These are phyloP conservation scores for Danio kyathit DNA, from an alignment of 2,797 vertebrate genomes.

Conservation along the genomic window DNA sequence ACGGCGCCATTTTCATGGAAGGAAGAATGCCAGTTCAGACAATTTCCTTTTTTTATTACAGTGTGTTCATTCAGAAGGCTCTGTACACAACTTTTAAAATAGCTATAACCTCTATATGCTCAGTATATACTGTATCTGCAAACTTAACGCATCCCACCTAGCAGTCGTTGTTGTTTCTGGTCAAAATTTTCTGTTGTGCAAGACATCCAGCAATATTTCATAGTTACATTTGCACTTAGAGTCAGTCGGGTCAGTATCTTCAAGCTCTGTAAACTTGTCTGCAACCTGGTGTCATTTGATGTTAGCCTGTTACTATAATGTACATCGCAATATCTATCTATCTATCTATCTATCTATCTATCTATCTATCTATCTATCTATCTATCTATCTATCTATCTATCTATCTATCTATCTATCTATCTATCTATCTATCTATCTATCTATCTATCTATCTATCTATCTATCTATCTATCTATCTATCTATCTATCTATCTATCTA, in stretches of 20 bases:
- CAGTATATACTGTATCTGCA: slow-evolving; percentile 35
- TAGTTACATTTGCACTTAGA: slow-evolving; percentile 28
- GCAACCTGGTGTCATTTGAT: slow-evolving; percentile 37
- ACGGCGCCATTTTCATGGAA: neutral
- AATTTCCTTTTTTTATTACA: slow-evolving; percentile 1
- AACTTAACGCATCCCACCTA: slow-evolving; percentile 21
- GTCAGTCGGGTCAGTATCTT: slow-evolving; percentile 26
- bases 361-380: slow-evolving; percentile 13
- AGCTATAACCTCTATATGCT: slow-evolving; percentile 34
- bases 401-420: slow-evolving; percentile 25
- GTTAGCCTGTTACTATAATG: slow-evolving; percentile 45
- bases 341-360: neutral
- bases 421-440: slow-evolving; percentile 12
- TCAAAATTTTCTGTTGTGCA: neutral
- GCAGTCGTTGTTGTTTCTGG: slow-evolving; percentile 37
- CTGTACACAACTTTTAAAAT: slow-evolving; percentile 24
- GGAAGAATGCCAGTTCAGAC: slow-evolving; percentile 37
- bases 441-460: slow-evolving; percentile 20
- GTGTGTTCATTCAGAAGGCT: slow-evolving; percentile 27
- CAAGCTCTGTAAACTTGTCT: slow-evolving; percentile 43
- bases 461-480: slow-evolving; percentile 23
- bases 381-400: slow-evolving; percentile 3
- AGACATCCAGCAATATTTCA: slow-evolving; percentile 21
- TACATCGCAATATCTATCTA: slow-evolving; percentile 17
- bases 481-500: slow-evolving; percentile 31